Conservation (phyloP, 2,113 vertebrate genomes). For the Calonectris borealis region DNA sequence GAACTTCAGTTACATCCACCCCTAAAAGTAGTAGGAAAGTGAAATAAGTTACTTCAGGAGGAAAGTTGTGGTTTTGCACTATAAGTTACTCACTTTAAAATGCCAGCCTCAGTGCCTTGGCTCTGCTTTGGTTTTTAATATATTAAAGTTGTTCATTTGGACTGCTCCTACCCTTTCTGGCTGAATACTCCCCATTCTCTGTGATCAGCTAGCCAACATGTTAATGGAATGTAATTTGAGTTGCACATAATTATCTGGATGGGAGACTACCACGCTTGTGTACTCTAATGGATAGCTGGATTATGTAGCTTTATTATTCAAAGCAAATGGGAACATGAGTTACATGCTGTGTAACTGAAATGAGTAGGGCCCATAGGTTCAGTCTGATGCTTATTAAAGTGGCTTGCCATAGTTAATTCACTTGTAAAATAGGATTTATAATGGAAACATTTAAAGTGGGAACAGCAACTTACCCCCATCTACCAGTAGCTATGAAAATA, state of each 20-base stretch:
- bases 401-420: neutral
- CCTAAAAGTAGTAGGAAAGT: neutral
- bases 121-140: neutral
- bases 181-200: neutral
- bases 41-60: neutral
- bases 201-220: neutral
- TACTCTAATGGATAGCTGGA: neutral
- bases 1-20: neutral
- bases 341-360: conserved; percentile 14
- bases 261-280: neutral
- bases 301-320: conserved; percentile 35
- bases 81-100: neutral
- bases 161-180: neutral
- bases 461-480: neutral
- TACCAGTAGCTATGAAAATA: neutral
- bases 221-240: conserved; percentile 30
- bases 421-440: conserved; percentile 9
- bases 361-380: neutral
- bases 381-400: neutral
- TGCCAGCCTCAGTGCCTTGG: neutral
- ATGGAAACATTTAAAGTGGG: neutral
- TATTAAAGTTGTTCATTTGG: neutral
- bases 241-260: conserved; percentile 46
- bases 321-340: conserved; percentile 38
- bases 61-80: neutral